Base-by-base conservation (phyloP, 2,888 invertebrate genomes). In the Melitaea athalia region DNA sequence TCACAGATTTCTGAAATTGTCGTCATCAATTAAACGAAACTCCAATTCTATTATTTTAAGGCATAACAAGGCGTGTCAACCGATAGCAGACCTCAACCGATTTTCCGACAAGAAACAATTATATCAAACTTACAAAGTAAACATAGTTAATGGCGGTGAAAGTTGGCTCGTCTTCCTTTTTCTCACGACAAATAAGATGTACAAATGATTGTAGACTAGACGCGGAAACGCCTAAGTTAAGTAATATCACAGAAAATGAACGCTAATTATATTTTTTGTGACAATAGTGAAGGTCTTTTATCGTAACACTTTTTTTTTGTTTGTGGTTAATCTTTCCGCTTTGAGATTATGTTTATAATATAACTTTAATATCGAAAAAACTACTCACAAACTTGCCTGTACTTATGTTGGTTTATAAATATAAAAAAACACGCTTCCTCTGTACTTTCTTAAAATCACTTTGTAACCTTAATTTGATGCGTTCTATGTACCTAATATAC, bases 121-220 rank as follows among this genome's bases (percentile, higher is more conserved):
- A 75, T 72, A 75, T 72, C 73, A 73, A 76, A 78, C 77, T 77
- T 76, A 77, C 72, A 76, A 82, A 82, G 78, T 77, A 77, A 81
- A 81, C 80, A 82, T 75, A 74, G 72, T 76, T 81, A 83, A 84
- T 78, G 78, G 76, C 71, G 72, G 86, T 82, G 89, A 89, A 90
- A 90, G 89, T 82, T 73, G 74, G 68, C 62, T 55, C 61, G 67
- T 68, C 76, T 80, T 78, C 86, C 85, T 85, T 85, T 81, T 88
- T 89, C 89, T 85, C 89, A 89, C 87, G 78, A 77, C 79, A 78
- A 77, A 79, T 74, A 75, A 77, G 76, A 73, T 75, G 76, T 77
- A 76, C 73, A 75, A 74, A 79, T 78, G 79, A 81, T 81, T 79
- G 81, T 79, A 79, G 77, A 74, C 76, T 75, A 80, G 79, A 81